Evolutionary conservation across 2,888 invertebrate genomes (phyloP).

Genomic region (Melinaea marsaeus): DNA sequence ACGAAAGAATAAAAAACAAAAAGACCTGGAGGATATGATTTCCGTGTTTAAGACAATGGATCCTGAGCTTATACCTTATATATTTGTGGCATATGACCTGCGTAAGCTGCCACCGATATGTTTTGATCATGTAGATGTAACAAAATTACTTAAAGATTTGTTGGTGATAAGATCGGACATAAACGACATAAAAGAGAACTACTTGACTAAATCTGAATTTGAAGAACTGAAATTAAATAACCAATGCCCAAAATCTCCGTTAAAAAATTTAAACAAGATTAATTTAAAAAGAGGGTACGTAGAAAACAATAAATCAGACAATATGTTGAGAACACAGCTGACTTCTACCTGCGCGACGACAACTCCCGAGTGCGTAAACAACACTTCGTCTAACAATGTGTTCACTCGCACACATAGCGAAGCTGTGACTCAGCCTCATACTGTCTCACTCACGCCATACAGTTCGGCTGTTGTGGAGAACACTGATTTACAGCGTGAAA

Average conservation of each 20-base stretch:
- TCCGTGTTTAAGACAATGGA: constrained; percentile 15
- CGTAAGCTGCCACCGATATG: constrained; percentile 14
- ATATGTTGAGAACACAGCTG: not conserved
- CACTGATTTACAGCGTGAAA: not conserved
- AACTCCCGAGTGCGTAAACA: not conserved
- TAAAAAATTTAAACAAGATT: not conserved
- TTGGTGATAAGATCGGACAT: not conserved
- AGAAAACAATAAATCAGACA: not conserved
- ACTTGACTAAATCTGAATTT: too few relatives aligned
- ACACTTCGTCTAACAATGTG: not conserved
- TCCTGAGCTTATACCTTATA: constrained; percentile 15
- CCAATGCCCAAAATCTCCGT: too few relatives aligned
- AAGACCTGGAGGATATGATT: constrained; percentile 10
- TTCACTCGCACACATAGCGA: constrained; percentile 6
- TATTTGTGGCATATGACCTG: constrained; percentile 19
- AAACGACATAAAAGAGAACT: too few relatives aligned
- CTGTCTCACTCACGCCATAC: not conserved
- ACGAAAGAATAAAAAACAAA: too few relatives aligned
- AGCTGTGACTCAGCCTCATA: not conserved
- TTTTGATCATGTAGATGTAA: constrained; percentile 16
- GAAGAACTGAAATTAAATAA: too few relatives aligned
- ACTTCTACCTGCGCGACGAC: not conserved
- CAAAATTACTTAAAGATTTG: not conserved
- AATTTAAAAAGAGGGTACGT: not conserved
- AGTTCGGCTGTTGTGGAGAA: too few relatives aligned